Conservation (phyloP, 2,797 vertebrate species). For the Ctenopoma kingsleyae region DNA sequence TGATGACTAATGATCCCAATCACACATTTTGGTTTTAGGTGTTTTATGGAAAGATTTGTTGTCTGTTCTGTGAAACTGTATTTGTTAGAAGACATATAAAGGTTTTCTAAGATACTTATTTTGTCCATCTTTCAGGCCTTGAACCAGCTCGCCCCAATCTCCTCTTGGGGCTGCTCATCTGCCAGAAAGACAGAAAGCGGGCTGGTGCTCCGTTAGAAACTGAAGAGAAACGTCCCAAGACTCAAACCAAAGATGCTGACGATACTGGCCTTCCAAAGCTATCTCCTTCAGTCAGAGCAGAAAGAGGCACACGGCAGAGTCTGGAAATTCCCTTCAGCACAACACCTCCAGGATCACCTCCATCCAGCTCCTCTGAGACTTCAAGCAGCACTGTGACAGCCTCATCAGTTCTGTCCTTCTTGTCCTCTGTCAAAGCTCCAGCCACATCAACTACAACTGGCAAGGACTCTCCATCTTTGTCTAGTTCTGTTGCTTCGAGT, state of each 20-base stretch:
- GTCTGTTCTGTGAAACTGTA: constrained; percentile 4
- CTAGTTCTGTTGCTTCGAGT: constrained; percentile 56
- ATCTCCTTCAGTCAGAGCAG: constrained; percentile 60
- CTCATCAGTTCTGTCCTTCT: constrained; percentile 84
- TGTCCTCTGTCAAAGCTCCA: constrained; percentile 85
- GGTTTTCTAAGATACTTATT: constrained; percentile 23
- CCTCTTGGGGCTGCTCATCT: constrained; percentile 95
- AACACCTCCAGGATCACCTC: constrained; percentile 92
- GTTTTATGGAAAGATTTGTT: not conserved
- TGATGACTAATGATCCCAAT: not conserved
- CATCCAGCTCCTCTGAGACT: constrained; percentile 80
- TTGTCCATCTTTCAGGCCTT: constrained; percentile 86
- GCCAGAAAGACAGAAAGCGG: constrained; percentile 94
- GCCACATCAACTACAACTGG: constrained; percentile 63
- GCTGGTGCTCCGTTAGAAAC: constrained; percentile 79
- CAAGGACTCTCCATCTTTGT: constrained; percentile 72
- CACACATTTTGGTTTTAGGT: not conserved
- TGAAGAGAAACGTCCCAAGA: constrained; percentile 91
- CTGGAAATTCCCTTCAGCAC: constrained; percentile 84
- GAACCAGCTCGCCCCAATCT: constrained; percentile 96
- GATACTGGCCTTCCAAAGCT: constrained; percentile 81
- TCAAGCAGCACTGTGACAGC: constrained; percentile 76
- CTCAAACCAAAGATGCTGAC: constrained; percentile 82
- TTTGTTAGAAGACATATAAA: not conserved
- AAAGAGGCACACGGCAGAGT: constrained; percentile 79